Percentiles rank a stretch among this genome's conserved stretches.
These are phyloP conservation scores for Emydoidea blandingii DNA, from an alignment of 2,797 vertebrate species.

Conservation along the genomic window DNA sequence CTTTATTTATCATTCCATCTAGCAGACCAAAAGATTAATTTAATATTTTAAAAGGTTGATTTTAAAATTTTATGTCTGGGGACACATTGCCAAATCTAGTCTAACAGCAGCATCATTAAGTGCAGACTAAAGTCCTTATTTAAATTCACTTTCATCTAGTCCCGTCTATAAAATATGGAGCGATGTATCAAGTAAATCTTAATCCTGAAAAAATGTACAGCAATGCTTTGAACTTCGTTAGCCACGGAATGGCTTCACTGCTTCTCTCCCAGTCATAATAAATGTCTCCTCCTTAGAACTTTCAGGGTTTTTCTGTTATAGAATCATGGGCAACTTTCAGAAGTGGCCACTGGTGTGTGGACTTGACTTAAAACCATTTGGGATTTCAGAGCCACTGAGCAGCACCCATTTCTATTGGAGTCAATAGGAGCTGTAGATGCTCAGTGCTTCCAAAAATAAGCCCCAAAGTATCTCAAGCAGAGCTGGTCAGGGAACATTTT, in stretches of 20 bases:
- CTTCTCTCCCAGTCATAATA: neutral
- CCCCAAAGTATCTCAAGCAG: neutral
- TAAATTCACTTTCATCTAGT: constrained; percentile 77
- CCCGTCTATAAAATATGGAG: constrained; percentile 74
- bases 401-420: neutral
- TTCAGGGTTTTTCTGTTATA: neutral
- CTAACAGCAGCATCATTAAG: constrained; percentile 77
- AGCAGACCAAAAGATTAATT: constrained; percentile 77
- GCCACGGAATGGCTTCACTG: constrained; percentile 45
- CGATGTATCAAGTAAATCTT: constrained; percentile 59
- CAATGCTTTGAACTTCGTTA: constrained; percentile 71
- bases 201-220: constrained; percentile 70
- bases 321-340: constrained; percentile 12
- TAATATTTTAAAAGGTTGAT: constrained; percentile 76
- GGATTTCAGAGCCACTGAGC: neutral
- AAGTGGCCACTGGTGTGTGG: neutral
- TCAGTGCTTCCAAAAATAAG: neutral
- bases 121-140: constrained; percentile 70
- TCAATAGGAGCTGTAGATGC: neutral
- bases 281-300: neutral
- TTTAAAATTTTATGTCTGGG: constrained; percentile 78
- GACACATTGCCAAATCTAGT: constrained; percentile 68
- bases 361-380: neutral
- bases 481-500: neutral
- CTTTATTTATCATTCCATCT: constrained; percentile 77